Evolutionary conservation across 2,113 vertebrate genomes (phyloP), one percentile per base, ranked within the genome.

Genomic region (Oenanthe oenanthe): DNA sequence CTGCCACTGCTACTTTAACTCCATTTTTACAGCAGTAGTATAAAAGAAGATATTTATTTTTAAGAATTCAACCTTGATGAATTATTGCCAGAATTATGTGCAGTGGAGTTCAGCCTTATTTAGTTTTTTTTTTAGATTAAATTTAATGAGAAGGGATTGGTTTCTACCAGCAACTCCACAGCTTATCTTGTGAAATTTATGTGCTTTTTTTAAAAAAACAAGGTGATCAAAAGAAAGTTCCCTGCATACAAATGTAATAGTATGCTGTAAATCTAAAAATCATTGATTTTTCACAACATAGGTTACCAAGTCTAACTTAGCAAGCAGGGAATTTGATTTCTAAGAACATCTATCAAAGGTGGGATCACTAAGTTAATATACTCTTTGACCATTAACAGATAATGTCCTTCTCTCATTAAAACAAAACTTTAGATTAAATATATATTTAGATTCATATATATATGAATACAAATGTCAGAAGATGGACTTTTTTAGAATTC

Each of bases 321-420:
- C 6, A 80, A 91, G 17, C 40, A 80, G 13, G 25, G 29, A 71
- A 74, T 63, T 85, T 45, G 45, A 53, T 88, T 85, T 83, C 71
- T 70, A 32, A 89, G n/a, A 65, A 45, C 8, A 73, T 86, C 10
- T 80, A 17, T 78, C 68, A 88, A 51, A 67, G 8, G 16, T 36
- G 5, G 60, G 68, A 67, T 91, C 65, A 71, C 78, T 86, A 89
- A 88, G 38, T 85, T 94, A 92, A 94, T 90, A 95, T 47, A 63
- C 14, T 13, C 24, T 74, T 88, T 74, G 34, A 73, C 18, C 92
- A 88, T 66, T 66, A 93, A 81, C 53, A 31, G 53, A 71, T 67
- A 86, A 53, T 57, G 25, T 14, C 19, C 13, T 48, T 78, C 28
- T 67, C 34, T 72, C 57, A 85, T 81, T 67, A 71, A 91, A 57